A percentile compares a stretch with the other conserved stretches of the same genome.
These are phyloP conservation scores for Aphidius colemani DNA, from an alignment of 2,888 invertebrate genomes.

Conservation along the genomic window DNA sequence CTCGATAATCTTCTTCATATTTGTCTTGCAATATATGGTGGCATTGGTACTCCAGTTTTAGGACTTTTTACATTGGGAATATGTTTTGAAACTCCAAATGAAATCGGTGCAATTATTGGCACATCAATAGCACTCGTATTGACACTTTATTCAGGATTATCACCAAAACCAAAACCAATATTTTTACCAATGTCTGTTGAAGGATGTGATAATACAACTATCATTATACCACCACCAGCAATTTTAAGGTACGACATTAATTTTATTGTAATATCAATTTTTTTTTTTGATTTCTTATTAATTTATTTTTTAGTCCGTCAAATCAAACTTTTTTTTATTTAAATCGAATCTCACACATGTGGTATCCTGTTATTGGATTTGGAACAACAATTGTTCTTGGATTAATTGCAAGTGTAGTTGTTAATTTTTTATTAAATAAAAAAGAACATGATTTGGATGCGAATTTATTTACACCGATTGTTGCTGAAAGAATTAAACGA, in stretches of 20 bases:
- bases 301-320: too few relatives aligned
- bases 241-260: too few relatives aligned
- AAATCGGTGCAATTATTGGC: slow-evolving; percentile 48
- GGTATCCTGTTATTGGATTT: too few relatives aligned
- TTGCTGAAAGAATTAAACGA: too few relatives aligned
- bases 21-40: slow-evolving; percentile 81
- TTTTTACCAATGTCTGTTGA: slow-evolving; percentile 40
- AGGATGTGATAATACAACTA: slow-evolving; percentile 37
- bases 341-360: too few relatives aligned
- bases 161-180: slow-evolving; percentile 37
- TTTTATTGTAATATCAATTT: neutral
- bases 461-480: too few relatives aligned
- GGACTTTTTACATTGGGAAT: slow-evolving; percentile 88
- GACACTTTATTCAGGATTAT: slow-evolving; percentile 42
- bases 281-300: neutral
- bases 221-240: neutral
- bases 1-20: slow-evolving; percentile 60
- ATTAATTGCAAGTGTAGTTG: too few relatives aligned
- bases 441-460: too few relatives aligned
- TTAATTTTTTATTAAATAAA: too few relatives aligned
- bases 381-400: too few relatives aligned
- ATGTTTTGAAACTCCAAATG: slow-evolving; percentile 82
- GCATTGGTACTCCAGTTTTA: slow-evolving; percentile 83
- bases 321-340: too few relatives aligned
- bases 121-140: slow-evolving; percentile 36